Percentiles rank a stretch among this genome's conserved stretches.
Conservation (phyloP, 2,888 invertebrate species). For the Cryptosula pallasiana region DNA sequence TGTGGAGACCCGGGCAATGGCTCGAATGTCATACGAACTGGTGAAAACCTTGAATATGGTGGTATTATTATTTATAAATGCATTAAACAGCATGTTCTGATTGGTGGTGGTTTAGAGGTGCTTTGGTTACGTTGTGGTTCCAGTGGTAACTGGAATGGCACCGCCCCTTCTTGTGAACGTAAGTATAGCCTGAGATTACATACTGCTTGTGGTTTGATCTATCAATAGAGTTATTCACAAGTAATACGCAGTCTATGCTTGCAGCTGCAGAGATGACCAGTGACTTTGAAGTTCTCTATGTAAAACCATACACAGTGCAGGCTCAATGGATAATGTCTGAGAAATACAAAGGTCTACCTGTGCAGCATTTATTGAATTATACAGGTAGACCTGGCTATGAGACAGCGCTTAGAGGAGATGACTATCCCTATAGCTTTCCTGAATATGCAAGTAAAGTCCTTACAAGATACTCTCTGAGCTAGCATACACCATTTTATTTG, state of each 20-base stretch:
- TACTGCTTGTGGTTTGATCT: not conserved
- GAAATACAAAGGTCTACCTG: conserved; percentile 16
- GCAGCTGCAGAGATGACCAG: conserved; percentile 18
- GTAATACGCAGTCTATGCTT: not conserved
- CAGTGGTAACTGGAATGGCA: conserved; percentile 17
- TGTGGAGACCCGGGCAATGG: conserved; percentile 23
- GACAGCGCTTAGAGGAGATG: not conserved
- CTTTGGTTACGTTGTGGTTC: conserved; percentile 13
- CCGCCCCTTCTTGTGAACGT: conserved; percentile 23
- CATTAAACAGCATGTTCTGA: conserved; percentile 17
- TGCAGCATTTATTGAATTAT: not conserved
- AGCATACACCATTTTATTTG: not conserved
- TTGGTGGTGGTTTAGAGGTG: conserved; percentile 15
- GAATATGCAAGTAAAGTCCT: not conserved
- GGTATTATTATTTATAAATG: conserved; percentile 11
- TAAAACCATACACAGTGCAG: conserved; percentile 8
- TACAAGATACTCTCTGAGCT: not conserved
- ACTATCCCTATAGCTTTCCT: not conserved
- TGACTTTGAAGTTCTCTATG: conserved; percentile 13
- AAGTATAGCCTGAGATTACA: conserved; percentile 2
- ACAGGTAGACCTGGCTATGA: conserved; percentile 13
- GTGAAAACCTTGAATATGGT: not conserved
- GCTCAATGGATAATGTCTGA: conserved; percentile 22
- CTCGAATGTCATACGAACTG: not conserved
- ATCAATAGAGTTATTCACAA: not conserved